These are phyloP conservation scores for Ptilodon capucinus DNA, from an alignment of 2,888 invertebrate genomes.

Conservation along the genomic window DNA sequence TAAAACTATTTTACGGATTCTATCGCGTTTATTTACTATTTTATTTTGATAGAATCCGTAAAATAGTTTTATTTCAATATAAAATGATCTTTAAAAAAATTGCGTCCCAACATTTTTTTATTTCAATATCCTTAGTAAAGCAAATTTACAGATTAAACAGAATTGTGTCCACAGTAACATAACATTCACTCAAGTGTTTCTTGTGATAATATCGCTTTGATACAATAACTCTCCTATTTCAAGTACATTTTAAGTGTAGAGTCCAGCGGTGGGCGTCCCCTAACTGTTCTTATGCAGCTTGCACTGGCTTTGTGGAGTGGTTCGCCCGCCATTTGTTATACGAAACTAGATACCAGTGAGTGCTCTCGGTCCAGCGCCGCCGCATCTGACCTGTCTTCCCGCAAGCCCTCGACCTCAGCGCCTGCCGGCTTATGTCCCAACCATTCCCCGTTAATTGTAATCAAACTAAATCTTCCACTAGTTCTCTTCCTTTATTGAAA, in stretches of 20 bases:
- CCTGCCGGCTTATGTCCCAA: constrained; percentile 63
- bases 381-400: constrained; percentile 49
- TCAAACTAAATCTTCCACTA: constrained; percentile 57
- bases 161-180: no score
- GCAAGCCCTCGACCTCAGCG: constrained; percentile 56
- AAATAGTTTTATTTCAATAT: no score
- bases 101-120: no score
- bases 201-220: not conserved
- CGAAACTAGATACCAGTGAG: constrained; percentile 53
- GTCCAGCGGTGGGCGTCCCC: constrained; percentile 19
- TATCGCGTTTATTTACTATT: no score
- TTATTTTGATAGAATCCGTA: no score
- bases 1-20: no score
- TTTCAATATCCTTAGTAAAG: no score
- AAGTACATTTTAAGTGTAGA: constrained; percentile 18
- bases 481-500: constrained; percentile 21
- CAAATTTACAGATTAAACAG: no score
- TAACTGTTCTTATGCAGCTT: constrained; percentile 30
- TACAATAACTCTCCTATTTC: constrained; percentile 10
- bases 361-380: constrained; percentile 44
- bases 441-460: constrained; percentile 69
- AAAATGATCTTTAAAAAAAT: no score
- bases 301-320: constrained; percentile 34
- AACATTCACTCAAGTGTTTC: no score
- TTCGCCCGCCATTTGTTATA: constrained; percentile 49